Evolutionary conservation across 1,140 invertebrate species (phyloP), one percentile per base, ranked within the genome.

Genomic region (Wiebesia pumilae): DNA sequence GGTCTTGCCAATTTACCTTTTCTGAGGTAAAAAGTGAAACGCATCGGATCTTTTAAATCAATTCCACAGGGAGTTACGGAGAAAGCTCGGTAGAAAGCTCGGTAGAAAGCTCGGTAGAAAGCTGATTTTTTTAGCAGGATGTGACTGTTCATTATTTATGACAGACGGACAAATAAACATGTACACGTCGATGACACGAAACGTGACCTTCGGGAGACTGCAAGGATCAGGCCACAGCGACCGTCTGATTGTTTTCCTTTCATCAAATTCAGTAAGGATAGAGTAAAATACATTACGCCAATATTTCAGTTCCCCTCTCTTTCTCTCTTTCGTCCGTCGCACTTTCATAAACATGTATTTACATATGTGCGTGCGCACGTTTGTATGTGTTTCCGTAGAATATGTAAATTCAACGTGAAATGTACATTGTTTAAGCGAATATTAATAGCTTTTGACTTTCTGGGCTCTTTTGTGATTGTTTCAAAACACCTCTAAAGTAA

Each of bases 91-190:
- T n/a, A n/a, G n/a, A n/a, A n/a, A n/a, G n/a, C n/a, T n/a, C n/a
- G n/a, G n/a, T n/a, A n/a, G n/a, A n/a, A 24, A 62, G 3, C 27
- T 27, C 3, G 54, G n/a, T n/a, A n/a, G 35, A 62, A 38, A 24
- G 65, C n/a, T 84, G 78, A 81, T 87, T 87, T 82, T 88, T 84
- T 87, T 51, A 27, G 24, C 71, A 71, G 84, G 87, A 65, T 87
- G 83, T 88, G 86, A 85, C 83, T 47, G 80, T 21, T 51, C 75
- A n/a, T 75, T 88, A 83, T 88, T 87, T 88, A 80, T 67, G 40
- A 16, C 27, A 86, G 83, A 79, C 85, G 75, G 77, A 38, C 51
- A 65, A 85, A 75, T 12, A 69, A 33, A 69, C 35, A 43, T 82
- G 71, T 62, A 80, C 58, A 27, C 30, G 27, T 33, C 14, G 80